These are phyloP conservation scores for Melanotaenia maccullochi DNA, from an alignment of 2,797 vertebrate species.

Conservation along the genomic window DNA sequence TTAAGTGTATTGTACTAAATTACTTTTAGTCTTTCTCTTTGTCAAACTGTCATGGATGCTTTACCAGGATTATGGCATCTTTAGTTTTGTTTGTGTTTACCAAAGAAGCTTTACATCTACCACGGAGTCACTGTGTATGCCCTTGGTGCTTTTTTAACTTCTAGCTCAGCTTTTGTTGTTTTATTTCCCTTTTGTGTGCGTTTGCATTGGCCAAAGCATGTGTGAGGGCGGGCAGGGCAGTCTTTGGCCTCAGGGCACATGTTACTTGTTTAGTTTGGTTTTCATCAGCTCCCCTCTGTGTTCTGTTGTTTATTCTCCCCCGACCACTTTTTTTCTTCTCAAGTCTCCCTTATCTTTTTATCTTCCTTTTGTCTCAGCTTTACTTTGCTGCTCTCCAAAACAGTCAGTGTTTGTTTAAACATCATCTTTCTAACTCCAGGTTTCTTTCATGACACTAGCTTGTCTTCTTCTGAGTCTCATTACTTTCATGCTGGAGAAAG, in stretches of 20 bases:
- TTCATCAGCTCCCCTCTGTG: constrained; percentile 74
- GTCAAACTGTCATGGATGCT: background rate
- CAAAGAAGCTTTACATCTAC: constrained; percentile 12
- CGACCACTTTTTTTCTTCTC: constrained; percentile 50
- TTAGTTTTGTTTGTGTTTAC: constrained; percentile 35
- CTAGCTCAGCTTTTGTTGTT: constrained; percentile 47
- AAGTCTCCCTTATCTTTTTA: constrained; percentile 63
- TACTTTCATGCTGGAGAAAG: constrained; percentile 65
- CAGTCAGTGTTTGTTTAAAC: constrained; percentile 67
- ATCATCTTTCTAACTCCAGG: constrained; percentile 68
- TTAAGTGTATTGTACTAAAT: background rate
- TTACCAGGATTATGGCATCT: constrained; percentile 6
- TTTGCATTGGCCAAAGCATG: constrained; percentile 46
- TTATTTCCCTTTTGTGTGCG: constrained; percentile 37
- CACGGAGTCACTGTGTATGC: constrained; percentile 34
- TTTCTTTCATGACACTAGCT: constrained; percentile 64
- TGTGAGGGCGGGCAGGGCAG: constrained; percentile 58
- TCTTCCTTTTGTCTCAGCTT: constrained; percentile 58
- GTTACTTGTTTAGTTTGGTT: constrained; percentile 78
- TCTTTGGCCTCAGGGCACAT: constrained; percentile 69
- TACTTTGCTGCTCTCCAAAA: constrained; percentile 56
- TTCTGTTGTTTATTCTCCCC: constrained; percentile 71
- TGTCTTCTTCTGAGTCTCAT: constrained; percentile 56
- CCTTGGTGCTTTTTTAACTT: constrained; percentile 50
- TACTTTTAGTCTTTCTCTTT: background rate